Base-by-base conservation (phyloP, 1,140 invertebrate species). In the Trachelipus rathkii region DNA sequence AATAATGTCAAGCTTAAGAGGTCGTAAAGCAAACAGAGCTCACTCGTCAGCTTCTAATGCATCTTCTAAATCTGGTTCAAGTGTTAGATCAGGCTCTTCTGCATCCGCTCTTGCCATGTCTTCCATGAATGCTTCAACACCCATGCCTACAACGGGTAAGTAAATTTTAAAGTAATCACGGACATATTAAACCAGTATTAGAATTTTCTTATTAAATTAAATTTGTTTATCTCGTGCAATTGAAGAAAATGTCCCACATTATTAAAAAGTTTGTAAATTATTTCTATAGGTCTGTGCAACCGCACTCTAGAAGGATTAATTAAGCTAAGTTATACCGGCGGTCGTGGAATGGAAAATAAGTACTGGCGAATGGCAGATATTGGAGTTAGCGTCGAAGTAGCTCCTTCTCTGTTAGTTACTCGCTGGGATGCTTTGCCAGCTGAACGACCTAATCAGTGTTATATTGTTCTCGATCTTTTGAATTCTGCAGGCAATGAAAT, bases 351-450 rank as follows among this genome's bases (percentile, higher is more conserved):
- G 10, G 83, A 87, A 76, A 90, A 91, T 6, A 91, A 91, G n/a
- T 95, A 94, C 84, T 96, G 93, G 83, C 87, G 96, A 43, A 89
- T 91, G 66, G 92, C 92, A 78, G 91, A 91, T 0, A 87, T 96
- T 23, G 91, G 91, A 77, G 87, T 97, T 70, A 92, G 90, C 75
- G 85, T 97, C 23, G 94, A 97, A 84, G 89, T 97, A 79, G 83
- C 93, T 73, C 94, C 94, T 0, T 95, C 94, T 81, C 87, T 96
- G 3, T 90, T 94, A 77, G 92, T 97, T 69, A 95, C 93, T 5
- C 93, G 92, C 84, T 97, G 96, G 95, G 95, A 97, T 87, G 95
- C 96, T 1, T 84, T 97, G 76, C 94, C 95, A 9, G 94, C 94
- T 10, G 94, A 97, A 89, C 92, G 91, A 92, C 78, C 78, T 23